phyloP scores from a whole-genome alignment of 2,888 invertebrate genomes.

The Drosophila antonietae region DNA sequence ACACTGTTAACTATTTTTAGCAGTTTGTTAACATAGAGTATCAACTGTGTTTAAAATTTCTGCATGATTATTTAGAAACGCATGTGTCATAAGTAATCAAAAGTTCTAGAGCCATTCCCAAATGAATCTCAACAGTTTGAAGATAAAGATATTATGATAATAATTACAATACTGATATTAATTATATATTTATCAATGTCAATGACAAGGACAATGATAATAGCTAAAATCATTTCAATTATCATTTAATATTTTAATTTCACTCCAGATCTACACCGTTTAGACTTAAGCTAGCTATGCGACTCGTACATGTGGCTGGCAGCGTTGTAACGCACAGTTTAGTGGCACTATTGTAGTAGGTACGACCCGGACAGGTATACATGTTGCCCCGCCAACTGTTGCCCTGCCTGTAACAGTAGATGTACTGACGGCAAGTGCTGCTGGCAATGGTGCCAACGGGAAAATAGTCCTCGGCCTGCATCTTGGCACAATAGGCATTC shows the following conservation, averaged over 20 bases:
- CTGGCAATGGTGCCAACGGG: slow-evolving; percentile 60
- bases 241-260: background rate
- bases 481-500: slow-evolving; percentile 56
- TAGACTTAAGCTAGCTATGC: slow-evolving; percentile 44
- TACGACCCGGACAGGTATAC: slow-evolving; percentile 72
- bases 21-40: no score
- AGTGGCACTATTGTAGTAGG: slow-evolving; percentile 63
- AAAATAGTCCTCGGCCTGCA: slow-evolving; percentile 54
- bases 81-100: no score
- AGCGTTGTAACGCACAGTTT: slow-evolving; percentile 46
- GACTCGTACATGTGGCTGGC: slow-evolving; percentile 61
- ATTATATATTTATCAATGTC: no score
- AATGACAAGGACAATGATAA: background rate
- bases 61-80: no score
- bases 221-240: background rate
- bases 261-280: slow-evolving; percentile 44
- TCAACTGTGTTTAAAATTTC: no score
- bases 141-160: background rate
- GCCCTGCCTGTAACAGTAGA: slow-evolving; percentile 59
- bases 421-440: slow-evolving; percentile 71
- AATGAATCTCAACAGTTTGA: background rate
- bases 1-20: no score
- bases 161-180: background rate
- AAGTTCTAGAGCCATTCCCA: no score
- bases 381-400: slow-evolving; percentile 65